A percentile compares a stretch with the other conserved stretches of the same genome.
These are phyloP conservation scores for Acromyrmex charruanus DNA, from an alignment of 1,140 invertebrate genomes.

Conservation along the genomic window DNA sequence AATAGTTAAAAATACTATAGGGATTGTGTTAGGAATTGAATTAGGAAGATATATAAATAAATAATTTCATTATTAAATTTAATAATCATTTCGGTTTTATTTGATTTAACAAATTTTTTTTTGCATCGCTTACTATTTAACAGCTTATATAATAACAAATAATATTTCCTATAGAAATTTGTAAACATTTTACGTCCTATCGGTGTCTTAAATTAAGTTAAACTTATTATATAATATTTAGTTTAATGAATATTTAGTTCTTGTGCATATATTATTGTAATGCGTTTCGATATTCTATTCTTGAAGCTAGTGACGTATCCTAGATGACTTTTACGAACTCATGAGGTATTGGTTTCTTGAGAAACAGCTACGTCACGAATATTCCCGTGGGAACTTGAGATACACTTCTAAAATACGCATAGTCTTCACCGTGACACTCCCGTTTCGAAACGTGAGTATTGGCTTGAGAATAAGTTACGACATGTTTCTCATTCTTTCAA, in stretches of 20 bases:
- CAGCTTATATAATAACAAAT: background rate
- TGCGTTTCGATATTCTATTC: conserved; percentile 27
- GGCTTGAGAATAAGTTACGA: conserved; percentile 50
- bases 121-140: background rate
- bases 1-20: background rate
- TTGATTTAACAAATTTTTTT: background rate
- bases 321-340: conserved; percentile 52
- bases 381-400: background rate
- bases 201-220: background rate
- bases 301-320: conserved; percentile 32
- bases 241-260: background rate
- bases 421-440: conserved; percentile 38
- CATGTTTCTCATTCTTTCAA: conserved; percentile 38
- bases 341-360: conserved; percentile 45
- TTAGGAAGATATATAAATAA: background rate
- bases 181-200: background rate
- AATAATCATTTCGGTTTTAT: background rate
- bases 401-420: conserved; percentile 51
- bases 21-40: background rate
- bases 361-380: conserved; percentile 34
- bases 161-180: background rate
- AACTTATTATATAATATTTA: background rate
- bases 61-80: background rate
- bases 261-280: background rate
- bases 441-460: conserved; percentile 51